These are phyloP conservation scores for Smutsia gigantea DNA, from an alignment of 2,797 vertebrate species.

Conservation along the genomic window DNA sequence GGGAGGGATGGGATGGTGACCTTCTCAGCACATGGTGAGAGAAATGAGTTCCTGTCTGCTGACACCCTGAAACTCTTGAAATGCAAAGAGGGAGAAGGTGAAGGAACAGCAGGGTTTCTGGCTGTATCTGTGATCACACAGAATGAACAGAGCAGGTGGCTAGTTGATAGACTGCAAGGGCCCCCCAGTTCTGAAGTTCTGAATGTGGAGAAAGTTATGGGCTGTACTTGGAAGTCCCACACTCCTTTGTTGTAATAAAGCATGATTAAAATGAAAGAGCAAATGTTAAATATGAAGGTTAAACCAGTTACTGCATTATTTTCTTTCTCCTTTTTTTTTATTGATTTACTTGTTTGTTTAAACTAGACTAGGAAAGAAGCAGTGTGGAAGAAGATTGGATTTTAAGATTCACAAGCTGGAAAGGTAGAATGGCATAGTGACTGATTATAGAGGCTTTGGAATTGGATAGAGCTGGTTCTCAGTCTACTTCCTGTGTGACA, in stretches of 20 bases:
- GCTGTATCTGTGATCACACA: slow-evolving; percentile 18
- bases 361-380: background rate
- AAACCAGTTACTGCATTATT: background rate
- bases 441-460: background rate
- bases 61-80: slow-evolving; percentile 53
- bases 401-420: background rate
- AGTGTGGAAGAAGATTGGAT: background rate
- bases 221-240: background rate
- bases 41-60: background rate
- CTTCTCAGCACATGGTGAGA: slow-evolving; percentile 58
- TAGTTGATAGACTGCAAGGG: background rate
- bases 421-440: background rate
- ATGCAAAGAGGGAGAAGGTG: slow-evolving; percentile 48
- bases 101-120: slow-evolving; percentile 48
- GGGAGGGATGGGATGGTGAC: slow-evolving; percentile 34
- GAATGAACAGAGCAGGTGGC: slow-evolving; percentile 15
- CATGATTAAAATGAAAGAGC: slow-evolving; percentile 64
- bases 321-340: background rate
- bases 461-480: background rate
- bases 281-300: background rate
- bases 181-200: background rate
- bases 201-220: background rate
- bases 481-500: background rate
- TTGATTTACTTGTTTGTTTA: slow-evolving; percentile 21
- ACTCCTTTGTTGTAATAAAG: background rate